Conservation (phyloP, 2,888 invertebrate genomes). For the Leptothorax acervorum region DNA sequence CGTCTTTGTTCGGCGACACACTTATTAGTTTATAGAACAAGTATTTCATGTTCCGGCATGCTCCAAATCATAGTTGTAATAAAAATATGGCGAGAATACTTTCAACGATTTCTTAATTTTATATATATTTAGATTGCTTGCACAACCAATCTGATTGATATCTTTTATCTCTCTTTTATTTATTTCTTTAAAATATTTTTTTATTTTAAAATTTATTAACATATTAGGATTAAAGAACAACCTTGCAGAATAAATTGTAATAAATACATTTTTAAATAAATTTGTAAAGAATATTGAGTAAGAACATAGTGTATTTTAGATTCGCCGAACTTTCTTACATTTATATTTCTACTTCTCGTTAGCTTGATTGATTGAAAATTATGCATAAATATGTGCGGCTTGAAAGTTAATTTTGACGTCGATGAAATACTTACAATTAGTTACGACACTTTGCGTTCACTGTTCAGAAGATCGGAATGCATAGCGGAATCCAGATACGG, state of each 20-base stretch:
- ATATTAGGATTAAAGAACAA: not conserved
- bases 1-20: not conserved
- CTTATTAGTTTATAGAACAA: not conserved
- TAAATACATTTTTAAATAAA: not conserved
- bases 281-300: not conserved
- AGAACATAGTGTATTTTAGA: not conserved
- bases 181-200: not conserved
- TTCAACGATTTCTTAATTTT: slow-evolving; percentile 36
- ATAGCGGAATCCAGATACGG: slow-evolving; percentile 54
- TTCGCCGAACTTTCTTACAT: not conserved
- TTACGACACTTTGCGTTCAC: slow-evolving; percentile 64
- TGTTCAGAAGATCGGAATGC: slow-evolving; percentile 43
- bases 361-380: not conserved
- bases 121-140: slow-evolving; percentile 63
- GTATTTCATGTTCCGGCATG: not conserved
- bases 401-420: slow-evolving; percentile 58
- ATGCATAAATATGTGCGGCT: slow-evolving; percentile 12
- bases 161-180: not conserved
- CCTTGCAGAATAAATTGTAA: not conserved
- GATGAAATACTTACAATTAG: slow-evolving; percentile 60
- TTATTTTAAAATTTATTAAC: not conserved
- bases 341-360: not conserved
- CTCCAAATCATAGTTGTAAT: slow-evolving; percentile 5
- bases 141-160: slow-evolving; percentile 58
- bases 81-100: slow-evolving; percentile 58